Percentiles rank a stretch among this genome's conserved stretches.
Conservation (phyloP, 2,888 invertebrate genomes). For the Pseudococcus longispinus region DNA sequence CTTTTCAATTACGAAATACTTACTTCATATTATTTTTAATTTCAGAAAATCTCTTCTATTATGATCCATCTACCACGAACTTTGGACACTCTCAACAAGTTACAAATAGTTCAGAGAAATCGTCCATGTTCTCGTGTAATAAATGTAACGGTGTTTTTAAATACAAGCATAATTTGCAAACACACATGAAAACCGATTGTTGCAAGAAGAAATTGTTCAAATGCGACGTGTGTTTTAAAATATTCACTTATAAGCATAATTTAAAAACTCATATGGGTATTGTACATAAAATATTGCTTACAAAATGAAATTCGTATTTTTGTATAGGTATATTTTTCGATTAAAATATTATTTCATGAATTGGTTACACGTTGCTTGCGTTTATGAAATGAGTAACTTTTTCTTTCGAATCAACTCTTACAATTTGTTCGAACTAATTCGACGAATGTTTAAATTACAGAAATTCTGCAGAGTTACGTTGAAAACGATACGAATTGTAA, state of each 20-base stretch:
- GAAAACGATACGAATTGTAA: not conserved
- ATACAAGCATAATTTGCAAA: constrained; percentile 32
- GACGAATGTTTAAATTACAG: not conserved
- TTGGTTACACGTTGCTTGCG: not conserved
- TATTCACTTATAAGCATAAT: constrained; percentile 61
- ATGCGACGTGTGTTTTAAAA: constrained; percentile 61
- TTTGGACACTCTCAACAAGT: not conserved
- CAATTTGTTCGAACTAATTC: not conserved
- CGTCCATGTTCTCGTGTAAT: not conserved
- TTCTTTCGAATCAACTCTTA: not conserved
- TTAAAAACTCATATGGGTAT: constrained; percentile 58
- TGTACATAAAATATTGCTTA: constrained; percentile 33
- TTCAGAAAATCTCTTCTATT: not conserved
- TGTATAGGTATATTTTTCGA: not conserved
- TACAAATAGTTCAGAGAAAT: not conserved
- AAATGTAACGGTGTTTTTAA: constrained; percentile 54
- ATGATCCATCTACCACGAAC: not conserved
- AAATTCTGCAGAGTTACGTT: not conserved
- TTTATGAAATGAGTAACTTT: not conserved
- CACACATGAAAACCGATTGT: constrained; percentile 47
- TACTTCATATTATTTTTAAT: not conserved
- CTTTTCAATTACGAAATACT: not conserved
- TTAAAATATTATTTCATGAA: not conserved
- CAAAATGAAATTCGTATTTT: not conserved
- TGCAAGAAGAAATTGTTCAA: constrained; percentile 47